Conservation (phyloP, 2,888 invertebrate genomes). For the Phasia obesa region DNA sequence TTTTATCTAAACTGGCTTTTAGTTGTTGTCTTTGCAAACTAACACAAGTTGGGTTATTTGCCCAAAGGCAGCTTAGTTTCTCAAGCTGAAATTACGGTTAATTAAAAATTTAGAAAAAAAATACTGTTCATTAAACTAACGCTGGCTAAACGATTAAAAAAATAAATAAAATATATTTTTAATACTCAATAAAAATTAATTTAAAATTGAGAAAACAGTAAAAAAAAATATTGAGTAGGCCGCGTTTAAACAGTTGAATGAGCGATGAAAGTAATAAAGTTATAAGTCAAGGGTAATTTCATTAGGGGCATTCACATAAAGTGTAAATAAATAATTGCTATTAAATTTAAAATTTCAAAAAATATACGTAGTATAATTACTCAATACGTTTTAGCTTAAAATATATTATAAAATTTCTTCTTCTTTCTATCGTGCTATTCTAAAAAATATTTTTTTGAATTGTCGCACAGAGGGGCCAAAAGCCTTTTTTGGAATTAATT, state of each 20-base stretch:
- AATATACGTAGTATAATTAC: no score
- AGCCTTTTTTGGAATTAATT: no score
- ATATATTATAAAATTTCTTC: no score
- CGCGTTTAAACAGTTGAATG: background rate
- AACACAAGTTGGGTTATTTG: slow-evolving; percentile 30
- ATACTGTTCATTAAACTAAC: slow-evolving; percentile 28
- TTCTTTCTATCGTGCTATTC: no score
- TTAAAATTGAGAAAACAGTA: slow-evolving; percentile 8
- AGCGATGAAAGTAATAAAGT: background rate
- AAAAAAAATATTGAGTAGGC: slow-evolving; percentile 31
- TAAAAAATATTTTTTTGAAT: no score
- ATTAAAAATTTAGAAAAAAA: slow-evolving; percentile 56
- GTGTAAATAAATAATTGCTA: no score
- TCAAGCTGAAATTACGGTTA: slow-evolving; percentile 64
- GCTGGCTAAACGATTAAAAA: slow-evolving; percentile 53
- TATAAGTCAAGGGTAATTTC: background rate
- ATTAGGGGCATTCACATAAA: background rate
- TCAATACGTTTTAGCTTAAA: no score
- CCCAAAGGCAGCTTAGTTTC: slow-evolving; percentile 42
- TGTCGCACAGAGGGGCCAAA: no score
- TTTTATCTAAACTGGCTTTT: slow-evolving; percentile 28
- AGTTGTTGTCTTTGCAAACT: slow-evolving; percentile 9
- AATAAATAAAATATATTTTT: background rate
- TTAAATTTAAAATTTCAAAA: no score
- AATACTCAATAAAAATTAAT: slow-evolving; percentile 23